These are phyloP conservation scores for Imbricaverruca yamaguchii DNA, from an alignment of 2,888 invertebrate genomes.

Conservation along the genomic window DNA sequence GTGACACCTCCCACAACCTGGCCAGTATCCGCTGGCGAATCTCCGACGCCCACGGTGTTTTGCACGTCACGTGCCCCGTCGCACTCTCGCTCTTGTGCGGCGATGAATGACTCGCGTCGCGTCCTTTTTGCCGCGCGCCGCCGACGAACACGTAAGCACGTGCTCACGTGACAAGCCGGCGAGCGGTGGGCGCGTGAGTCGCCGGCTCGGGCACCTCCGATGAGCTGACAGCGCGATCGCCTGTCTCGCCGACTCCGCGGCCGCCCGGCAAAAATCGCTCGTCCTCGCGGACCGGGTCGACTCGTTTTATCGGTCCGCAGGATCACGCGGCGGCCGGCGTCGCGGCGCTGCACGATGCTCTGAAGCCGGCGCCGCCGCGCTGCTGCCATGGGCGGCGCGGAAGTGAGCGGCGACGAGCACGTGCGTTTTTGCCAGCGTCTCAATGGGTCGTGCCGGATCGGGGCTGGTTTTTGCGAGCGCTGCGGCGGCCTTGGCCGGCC, in stretches of 20 bases:
- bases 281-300: neutral
- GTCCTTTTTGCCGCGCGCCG: neutral
- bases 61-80: too few relatives aligned
- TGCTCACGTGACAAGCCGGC: too few relatives aligned
- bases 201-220: too few relatives aligned
- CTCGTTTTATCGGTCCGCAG: neutral
- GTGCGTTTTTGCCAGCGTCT: neutral
- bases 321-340: too few relatives aligned
- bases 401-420: conserved; percentile 16
- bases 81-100: neutral
- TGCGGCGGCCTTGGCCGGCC: neutral
- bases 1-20: neutral
- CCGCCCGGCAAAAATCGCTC: neutral
- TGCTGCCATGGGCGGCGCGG: neutral
- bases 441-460: conserved; percentile 15
- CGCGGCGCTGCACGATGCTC: too few relatives aligned
- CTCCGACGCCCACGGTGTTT: neutral
- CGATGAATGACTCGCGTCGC: neutral
- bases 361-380: neutral
- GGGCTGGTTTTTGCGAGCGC: neutral
- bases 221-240: neutral
- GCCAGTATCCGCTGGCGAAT: neutral
- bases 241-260: neutral
- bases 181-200: too few relatives aligned
- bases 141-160: too few relatives aligned